Evolutionary conservation across 2,888 invertebrate species (phyloP).

Genomic region (Pecten maximus): DNA sequence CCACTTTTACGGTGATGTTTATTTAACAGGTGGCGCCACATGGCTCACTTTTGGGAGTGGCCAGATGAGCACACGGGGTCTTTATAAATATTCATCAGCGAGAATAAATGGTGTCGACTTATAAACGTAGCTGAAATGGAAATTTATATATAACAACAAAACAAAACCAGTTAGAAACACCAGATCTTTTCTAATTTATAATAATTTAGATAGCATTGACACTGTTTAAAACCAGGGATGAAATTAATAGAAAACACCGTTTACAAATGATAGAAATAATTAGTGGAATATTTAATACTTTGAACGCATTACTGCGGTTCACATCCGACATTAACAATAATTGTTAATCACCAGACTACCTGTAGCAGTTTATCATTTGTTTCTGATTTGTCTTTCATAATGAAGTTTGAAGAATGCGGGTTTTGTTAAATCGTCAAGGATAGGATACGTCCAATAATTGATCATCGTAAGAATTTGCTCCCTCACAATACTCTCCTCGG

Average conservation of each 20-base stretch:
- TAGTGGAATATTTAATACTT: neutral
- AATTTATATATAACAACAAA: neutral
- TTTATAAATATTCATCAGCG: neutral
- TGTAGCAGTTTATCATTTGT: neutral
- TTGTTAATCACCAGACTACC: too few species aligned
- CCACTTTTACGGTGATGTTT: neutral
- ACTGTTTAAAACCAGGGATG: too few species aligned
- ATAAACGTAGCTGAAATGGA: neutral
- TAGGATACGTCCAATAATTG: neutral
- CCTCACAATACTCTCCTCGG: neutral
- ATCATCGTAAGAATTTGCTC: neutral
- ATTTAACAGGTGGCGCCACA: neutral
- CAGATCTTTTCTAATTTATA: neutral
- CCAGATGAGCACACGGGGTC: neutral
- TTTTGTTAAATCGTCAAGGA: neutral
- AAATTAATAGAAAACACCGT: neutral
- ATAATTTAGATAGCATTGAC: too few species aligned
- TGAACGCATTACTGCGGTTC: neutral
- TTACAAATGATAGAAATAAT: neutral
- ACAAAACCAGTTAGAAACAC: neutral
- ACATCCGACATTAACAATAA: neutral
- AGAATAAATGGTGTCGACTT: neutral
- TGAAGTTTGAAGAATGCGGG: neutral
- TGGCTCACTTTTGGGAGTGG: constrained; percentile 15
- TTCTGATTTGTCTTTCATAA: neutral